These are phyloP conservation scores for Mormyrops boulengeri DNA, from an alignment of 2,797 vertebrate species.

Conservation along the genomic window DNA sequence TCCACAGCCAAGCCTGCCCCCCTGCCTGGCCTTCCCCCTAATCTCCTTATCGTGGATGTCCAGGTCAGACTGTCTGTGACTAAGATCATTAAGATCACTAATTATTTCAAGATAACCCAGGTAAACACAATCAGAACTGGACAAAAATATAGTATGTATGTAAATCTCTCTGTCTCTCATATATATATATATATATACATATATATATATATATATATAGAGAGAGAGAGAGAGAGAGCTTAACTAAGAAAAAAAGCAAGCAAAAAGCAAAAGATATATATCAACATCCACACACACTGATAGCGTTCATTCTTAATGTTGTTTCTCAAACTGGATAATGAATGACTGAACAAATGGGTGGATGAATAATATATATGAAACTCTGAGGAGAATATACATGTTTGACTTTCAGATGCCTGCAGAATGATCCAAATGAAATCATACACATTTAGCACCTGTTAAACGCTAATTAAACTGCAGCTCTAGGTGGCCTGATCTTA, in stretches of 20 bases:
- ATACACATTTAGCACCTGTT: neutral
- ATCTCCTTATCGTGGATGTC: neutral
- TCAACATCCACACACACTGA: neutral
- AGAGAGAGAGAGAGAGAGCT: too few species aligned
- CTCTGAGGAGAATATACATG: neutral
- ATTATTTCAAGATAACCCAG: constrained; percentile 8
- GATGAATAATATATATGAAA: neutral
- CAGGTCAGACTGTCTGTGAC: neutral
- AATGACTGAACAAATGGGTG: neutral
- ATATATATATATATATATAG: too few species aligned
- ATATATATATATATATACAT: too few species aligned
- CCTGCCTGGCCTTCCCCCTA: neutral
- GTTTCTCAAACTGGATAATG: neutral
- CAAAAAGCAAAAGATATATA: too few species aligned
- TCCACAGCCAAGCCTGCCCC: neutral
- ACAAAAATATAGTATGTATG: neutral
- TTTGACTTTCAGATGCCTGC: neutral
- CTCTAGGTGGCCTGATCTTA: neutral
- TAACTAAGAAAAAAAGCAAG: too few species aligned
- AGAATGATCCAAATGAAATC: neutral
- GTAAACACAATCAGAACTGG: constrained; percentile 3
- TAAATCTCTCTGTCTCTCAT: too few species aligned
- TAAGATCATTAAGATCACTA: constrained; percentile 14
- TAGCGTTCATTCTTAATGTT: neutral
- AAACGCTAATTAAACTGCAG: neutral